Evolutionary conservation across 1,140 invertebrate species (phyloP).

Genomic region (Tenebrio molitor): DNA sequence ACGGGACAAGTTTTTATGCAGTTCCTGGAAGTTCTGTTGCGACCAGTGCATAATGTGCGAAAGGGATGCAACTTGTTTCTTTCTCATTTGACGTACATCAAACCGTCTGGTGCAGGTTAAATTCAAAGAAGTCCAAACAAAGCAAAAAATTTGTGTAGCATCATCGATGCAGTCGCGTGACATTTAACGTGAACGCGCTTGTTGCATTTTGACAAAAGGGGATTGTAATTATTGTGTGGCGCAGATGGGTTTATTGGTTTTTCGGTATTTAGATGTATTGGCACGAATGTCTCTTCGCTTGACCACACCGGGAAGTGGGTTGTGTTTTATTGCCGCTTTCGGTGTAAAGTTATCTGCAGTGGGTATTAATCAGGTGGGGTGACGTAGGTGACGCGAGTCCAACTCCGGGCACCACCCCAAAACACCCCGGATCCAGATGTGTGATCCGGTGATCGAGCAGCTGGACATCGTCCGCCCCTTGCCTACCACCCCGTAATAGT

Average conservation of each 20-base stretch:
- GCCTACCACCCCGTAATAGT: not conserved
- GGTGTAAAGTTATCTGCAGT: constrained; percentile 53
- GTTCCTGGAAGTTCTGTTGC: too few species aligned
- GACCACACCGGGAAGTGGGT: constrained; percentile 52
- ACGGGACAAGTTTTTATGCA: too few species aligned
- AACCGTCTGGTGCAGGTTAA: too few species aligned
- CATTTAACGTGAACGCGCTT: too few species aligned
- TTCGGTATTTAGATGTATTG: constrained; percentile 3
- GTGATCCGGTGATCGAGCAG: constrained; percentile 42
- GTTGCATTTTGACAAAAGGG: too few species aligned
- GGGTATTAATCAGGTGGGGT: constrained; percentile 44
- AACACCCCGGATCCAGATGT: constrained; percentile 51
- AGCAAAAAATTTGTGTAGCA: too few species aligned
- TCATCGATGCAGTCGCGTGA: too few species aligned
- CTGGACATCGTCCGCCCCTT: constrained; percentile 34
- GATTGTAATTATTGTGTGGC: too few species aligned
- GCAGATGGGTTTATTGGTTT: constrained; percentile 11
- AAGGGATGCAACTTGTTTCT: too few species aligned
- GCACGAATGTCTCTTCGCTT: constrained; percentile 17
- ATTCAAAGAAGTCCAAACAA: too few species aligned
- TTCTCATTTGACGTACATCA: too few species aligned
- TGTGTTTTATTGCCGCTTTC: constrained; percentile 57
- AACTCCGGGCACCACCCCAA: constrained; percentile 47
- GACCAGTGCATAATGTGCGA: too few species aligned
- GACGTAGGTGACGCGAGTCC: constrained; percentile 31